Evolutionary conservation across 2,113 vertebrate genomes (phyloP).

Genomic region (Ginglymostoma cirratum): DNA sequence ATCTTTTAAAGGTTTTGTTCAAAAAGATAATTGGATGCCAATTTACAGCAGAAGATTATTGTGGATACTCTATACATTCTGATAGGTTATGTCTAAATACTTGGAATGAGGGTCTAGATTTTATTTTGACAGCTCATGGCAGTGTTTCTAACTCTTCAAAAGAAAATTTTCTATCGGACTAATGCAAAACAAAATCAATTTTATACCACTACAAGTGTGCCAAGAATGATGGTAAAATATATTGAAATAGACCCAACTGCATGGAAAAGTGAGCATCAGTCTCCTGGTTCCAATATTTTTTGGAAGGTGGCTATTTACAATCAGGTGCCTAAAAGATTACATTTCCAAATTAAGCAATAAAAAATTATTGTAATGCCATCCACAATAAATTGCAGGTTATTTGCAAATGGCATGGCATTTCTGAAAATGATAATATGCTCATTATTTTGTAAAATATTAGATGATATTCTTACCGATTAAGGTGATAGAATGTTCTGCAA

Average conservation of each 20-base stretch:
- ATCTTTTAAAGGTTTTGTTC: neutral
- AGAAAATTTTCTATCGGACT: neutral
- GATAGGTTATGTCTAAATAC: neutral
- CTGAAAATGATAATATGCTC: slow-evolving; percentile 13
- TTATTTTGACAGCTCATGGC: neutral
- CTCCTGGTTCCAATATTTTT: neutral
- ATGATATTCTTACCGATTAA: slow-evolving; percentile 28
- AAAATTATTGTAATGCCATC: neutral
- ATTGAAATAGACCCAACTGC: neutral
- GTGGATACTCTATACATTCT: neutral
- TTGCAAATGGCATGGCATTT: slow-evolving; percentile 19
- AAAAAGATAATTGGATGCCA: neutral
- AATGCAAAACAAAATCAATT: neutral
- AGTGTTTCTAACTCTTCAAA: neutral
- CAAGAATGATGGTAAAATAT: neutral
- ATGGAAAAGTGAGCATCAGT: neutral
- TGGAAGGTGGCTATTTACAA: neutral
- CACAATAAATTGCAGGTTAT: neutral
- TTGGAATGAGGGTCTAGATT: neutral
- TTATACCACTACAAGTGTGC: neutral
- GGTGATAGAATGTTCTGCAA: slow-evolving; percentile 1
- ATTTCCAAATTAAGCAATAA: neutral
- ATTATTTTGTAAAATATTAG: neutral
- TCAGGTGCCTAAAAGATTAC: neutral
- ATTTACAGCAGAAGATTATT: neutral